Evolutionary conservation across 2,888 invertebrate species (phyloP), one percentile per base, ranked within the genome.

Genomic region (Archips xylosteana): DNA sequence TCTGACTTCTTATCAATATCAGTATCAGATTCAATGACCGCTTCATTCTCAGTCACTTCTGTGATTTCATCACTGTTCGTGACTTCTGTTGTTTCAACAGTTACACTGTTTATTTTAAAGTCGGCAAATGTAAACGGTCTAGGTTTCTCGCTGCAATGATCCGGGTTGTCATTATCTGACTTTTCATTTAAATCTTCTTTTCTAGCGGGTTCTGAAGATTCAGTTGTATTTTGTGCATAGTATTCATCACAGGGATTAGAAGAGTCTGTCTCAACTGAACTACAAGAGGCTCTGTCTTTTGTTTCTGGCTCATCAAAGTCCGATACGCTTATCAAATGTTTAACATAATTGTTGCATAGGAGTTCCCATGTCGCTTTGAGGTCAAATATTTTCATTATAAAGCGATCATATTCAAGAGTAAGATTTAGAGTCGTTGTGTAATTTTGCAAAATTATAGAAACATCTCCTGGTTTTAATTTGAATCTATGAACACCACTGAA

Each of bases 401-500:
- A 96, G 78, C 94, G 93, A 81, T 96, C 96, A 80, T 94, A 94
- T 88, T 96, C 92, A 2, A 94, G 79, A 0, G 91, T 95, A 74
- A 92, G 90, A 77, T 95, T 96, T 6, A 95, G 83, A 0, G 95
- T 87, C 0, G 95, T 92, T 69, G 95, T 95, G 34, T 95, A 95
- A 75, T 87, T 92, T 69, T 96, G 96, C 42, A 96, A 83, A 75
- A 96, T 95, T 73, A 96, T 95, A 65, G 96, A 95, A 71, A 97
- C 88, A 77, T 96, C 96, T 42, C 95, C 95, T 0, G 96, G 89
- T 75, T 95, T 95, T 78, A 96, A 89, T 81, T 95, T 95, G 78
- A 96, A 96, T 76, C 94, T 95, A 49, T 95, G 92, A 64, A 97
- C 96, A 45, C 97, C 97, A 79, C 96, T 96, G 57, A 98, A 95